Conservation (phyloP, 2,113 vertebrate species). For the Dascyllus trimaculatus region DNA sequence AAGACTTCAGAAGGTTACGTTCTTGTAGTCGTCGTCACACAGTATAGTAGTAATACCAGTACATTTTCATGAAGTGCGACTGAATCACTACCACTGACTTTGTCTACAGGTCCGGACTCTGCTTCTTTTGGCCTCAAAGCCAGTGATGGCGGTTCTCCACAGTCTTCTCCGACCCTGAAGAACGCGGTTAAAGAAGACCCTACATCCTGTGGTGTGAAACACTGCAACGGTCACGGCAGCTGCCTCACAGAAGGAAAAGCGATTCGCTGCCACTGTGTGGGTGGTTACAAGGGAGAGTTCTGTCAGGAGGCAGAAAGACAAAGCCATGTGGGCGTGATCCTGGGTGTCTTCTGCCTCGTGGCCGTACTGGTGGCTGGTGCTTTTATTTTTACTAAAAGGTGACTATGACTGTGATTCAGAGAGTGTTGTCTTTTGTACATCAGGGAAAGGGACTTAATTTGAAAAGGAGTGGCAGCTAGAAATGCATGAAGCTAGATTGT, state of each 20-base stretch:
- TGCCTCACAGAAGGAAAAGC: conserved; percentile 78
- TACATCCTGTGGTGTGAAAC: conserved; percentile 77
- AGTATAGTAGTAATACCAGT: too few relatives aligned
- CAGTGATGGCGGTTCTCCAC: background rate
- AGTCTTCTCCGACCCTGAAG: background rate
- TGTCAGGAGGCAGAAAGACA: conserved; percentile 81
- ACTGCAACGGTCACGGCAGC: conserved; percentile 83
- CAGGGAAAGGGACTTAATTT: background rate
- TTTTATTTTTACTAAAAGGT: conserved; percentile 68
- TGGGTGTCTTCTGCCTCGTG: conserved; percentile 57
- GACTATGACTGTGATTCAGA: background rate
- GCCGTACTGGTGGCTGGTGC: conserved; percentile 21
- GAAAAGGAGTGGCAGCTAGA: background rate
- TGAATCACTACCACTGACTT: background rate
- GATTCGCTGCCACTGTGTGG: conserved; percentile 82
- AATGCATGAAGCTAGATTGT: background rate
- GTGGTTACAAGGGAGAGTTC: conserved; percentile 85
- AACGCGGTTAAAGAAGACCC: conserved; percentile 54
- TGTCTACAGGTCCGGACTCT: conserved; percentile 49
- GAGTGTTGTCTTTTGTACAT: background rate
- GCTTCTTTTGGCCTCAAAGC: conserved; percentile 5
- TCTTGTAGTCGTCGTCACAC: too few relatives aligned
- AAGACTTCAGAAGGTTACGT: too few relatives aligned
- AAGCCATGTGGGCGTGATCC: conserved; percentile 41
- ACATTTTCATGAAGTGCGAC: background rate